Percentiles rank a stretch among this genome's conserved stretches.
Evolutionary conservation across 2,797 vertebrate genomes (phyloP).

Genomic region (Falco columbarius): DNA sequence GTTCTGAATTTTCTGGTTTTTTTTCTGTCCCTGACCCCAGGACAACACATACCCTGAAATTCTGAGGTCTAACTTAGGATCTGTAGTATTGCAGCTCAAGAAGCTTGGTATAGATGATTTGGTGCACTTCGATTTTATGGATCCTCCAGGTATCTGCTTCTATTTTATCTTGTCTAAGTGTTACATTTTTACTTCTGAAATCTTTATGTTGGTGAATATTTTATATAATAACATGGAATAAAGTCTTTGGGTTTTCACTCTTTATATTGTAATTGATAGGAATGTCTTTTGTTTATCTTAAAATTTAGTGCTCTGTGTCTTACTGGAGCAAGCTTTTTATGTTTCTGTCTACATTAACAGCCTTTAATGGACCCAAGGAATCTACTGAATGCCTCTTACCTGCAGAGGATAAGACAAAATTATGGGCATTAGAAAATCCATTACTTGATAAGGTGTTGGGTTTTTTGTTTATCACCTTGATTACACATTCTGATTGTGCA

Average conservation of each 20-base stretch:
- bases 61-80: conserved; percentile 96
- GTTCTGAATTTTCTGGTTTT: neutral
- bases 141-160: conserved; percentile 90
- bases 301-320: neutral
- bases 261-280: neutral
- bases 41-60: conserved; percentile 99
- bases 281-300: neutral
- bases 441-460: neutral
- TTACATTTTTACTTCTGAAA: neutral
- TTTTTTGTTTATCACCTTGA: neutral
- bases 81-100: conserved; percentile 97
- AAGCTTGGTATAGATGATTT: conserved; percentile 99
- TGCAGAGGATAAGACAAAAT: neutral
- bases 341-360: neutral
- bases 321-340: neutral
- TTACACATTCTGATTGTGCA: neutral
- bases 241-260: neutral
- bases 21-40: conserved; percentile 69
- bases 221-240: neutral
- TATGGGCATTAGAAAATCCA: neutral
- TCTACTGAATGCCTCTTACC: neutral
- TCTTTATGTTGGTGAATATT: neutral
- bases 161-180: neutral
- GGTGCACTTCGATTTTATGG: conserved; percentile 99
- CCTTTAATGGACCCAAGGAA: neutral